These are phyloP conservation scores for Eilema depressum DNA, from an alignment of 2,888 invertebrate species.

Conservation along the genomic window DNA sequence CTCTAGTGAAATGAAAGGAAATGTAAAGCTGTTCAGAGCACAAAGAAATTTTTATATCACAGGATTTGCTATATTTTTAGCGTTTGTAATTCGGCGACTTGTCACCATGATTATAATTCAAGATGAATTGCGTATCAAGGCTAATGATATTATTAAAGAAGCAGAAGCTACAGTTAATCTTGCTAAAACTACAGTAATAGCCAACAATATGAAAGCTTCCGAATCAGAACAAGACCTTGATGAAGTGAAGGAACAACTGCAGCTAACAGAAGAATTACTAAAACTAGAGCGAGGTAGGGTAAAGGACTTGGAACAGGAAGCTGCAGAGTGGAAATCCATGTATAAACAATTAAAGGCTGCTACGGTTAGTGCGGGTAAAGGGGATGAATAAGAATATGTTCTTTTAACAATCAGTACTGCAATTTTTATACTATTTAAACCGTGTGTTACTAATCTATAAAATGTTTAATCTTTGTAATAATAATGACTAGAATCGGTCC, in stretches of 20 bases:
- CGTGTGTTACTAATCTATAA: not conserved
- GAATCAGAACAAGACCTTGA: slow-evolving; percentile 56
- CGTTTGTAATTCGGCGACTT: slow-evolving; percentile 89
- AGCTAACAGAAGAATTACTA: slow-evolving; percentile 57
- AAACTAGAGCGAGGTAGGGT: slow-evolving; percentile 58
- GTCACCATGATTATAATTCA: slow-evolving; percentile 89
- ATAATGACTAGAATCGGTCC: not conserved
- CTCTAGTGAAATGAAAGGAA: slow-evolving; percentile 89
- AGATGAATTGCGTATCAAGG: slow-evolving; percentile 87
- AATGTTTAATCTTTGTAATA: not conserved
- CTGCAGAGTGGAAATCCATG: slow-evolving; percentile 65
- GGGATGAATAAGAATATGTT: slow-evolving; percentile 52
- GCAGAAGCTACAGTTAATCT: slow-evolving; percentile 88
- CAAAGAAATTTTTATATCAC: slow-evolving; percentile 94
- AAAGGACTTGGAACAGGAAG: slow-evolving; percentile 64
- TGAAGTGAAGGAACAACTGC: slow-evolving; percentile 60
- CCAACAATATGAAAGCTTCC: slow-evolving; percentile 56
- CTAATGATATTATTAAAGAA: slow-evolving; percentile 89
- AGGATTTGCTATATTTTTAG: slow-evolving; percentile 91
- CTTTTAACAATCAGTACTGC: not conserved
- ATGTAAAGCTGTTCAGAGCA: slow-evolving; percentile 91
- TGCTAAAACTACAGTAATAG: slow-evolving; percentile 70
- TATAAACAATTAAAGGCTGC: slow-evolving; percentile 58
- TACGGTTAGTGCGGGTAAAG: slow-evolving; percentile 45
- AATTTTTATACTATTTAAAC: not conserved